Percentiles rank a stretch among this genome's conserved stretches.
Conservation (phyloP, 2,113 vertebrate species). For the Nycticebus coucang region DNA sequence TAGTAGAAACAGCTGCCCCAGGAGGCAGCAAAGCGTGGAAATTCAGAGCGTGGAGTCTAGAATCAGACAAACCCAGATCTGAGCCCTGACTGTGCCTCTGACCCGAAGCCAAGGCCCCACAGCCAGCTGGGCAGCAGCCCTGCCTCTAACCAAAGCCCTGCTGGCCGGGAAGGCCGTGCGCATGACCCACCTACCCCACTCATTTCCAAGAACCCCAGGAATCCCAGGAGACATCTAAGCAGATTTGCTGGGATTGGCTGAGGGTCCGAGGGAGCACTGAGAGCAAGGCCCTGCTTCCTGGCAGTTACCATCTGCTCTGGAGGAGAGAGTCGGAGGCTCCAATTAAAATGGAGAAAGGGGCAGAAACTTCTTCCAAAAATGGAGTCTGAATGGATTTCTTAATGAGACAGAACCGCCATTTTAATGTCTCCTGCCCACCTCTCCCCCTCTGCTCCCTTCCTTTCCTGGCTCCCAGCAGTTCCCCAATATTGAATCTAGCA, state of each 20-base stretch:
- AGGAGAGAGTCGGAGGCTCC: not conserved
- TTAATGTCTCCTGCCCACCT: not conserved
- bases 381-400: constrained; percentile 43
- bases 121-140: not conserved
- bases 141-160: constrained; percentile 60
- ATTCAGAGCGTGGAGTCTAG: not conserved
- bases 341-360: not conserved
- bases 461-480: not conserved
- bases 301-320: not conserved
- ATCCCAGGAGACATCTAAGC: constrained; percentile 68
- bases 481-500: not conserved
- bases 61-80: not conserved
- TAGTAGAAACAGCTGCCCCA: not conserved
- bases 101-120: not conserved
- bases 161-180: constrained; percentile 54
- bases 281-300: not conserved
- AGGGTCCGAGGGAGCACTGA: constrained; percentile 63
- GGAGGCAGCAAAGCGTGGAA: not conserved
- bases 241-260: constrained; percentile 71
- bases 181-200: constrained; percentile 59
- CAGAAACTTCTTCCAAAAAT: not conserved
- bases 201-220: constrained; percentile 76
- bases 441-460: not conserved
- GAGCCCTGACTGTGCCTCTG: not conserved
- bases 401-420: not conserved